Evolutionary conservation across 2,113 vertebrate species (phyloP).

Genomic region (Andinoacara biseriatus): DNA sequence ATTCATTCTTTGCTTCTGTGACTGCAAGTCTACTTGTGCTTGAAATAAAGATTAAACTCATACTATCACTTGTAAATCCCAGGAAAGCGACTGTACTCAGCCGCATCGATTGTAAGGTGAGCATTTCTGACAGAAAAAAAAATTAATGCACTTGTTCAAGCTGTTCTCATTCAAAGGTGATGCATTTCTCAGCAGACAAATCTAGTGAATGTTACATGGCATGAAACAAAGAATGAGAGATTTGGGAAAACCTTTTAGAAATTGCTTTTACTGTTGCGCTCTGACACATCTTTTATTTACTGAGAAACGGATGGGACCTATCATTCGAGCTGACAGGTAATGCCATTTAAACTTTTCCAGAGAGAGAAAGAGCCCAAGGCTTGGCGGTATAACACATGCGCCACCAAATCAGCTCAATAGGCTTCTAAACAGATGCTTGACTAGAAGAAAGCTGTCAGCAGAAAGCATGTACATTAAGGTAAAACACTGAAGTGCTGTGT

Average conservation of each 20-base stretch:
- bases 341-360: constrained; percentile 55
- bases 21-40: background rate
- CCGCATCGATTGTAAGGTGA: constrained; percentile 1
- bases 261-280: constrained; percentile 45
- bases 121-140: constrained; percentile 33
- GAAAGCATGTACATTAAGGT: background rate
- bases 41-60: constrained; percentile 6
- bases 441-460: constrained; percentile 3
- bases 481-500: background rate
- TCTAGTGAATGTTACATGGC: constrained; percentile 45
- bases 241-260: constrained; percentile 58
- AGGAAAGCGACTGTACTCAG: constrained; percentile 11
- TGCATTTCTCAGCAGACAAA: constrained; percentile 45
- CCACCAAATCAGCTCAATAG: constrained; percentile 21
- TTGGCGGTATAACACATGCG: constrained; percentile 14
- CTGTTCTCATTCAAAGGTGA: constrained; percentile 36
- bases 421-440: constrained; percentile 26
- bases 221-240: constrained; percentile 57
- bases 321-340: constrained; percentile 62
- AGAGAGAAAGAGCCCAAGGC: constrained; percentile 51
- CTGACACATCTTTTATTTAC: constrained; percentile 57
- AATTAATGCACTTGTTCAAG: constrained; percentile 35
- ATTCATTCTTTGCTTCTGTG: background rate
- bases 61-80: constrained; percentile 40
- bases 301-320: constrained; percentile 40